phyloP scores from a whole-genome alignment of 2,888 invertebrate species.

The Platycheirus rosarum region DNA sequence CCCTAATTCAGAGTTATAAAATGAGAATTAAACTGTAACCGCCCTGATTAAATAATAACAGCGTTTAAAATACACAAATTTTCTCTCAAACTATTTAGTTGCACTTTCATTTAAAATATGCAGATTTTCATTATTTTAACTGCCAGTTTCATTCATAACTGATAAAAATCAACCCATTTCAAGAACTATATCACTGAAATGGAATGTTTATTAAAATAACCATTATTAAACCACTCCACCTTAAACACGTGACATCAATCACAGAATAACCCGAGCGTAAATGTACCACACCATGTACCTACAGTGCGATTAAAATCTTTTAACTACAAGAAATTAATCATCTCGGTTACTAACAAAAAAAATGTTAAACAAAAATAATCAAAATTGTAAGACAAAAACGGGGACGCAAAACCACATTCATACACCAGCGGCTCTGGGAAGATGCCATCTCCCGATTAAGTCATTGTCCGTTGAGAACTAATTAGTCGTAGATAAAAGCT shows the following conservation, averaged over 20 bases:
- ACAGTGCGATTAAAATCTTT: conserved; percentile 46
- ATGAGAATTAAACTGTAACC: too few relatives aligned
- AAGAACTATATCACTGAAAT: conserved; percentile 1
- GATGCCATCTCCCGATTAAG: conserved; percentile 67
- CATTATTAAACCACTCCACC: conserved; percentile 2
- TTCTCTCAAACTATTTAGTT: too few relatives aligned
- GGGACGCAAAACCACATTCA: conserved; percentile 9
- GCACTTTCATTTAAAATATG: too few relatives aligned
- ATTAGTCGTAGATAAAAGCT: conserved; percentile 76
- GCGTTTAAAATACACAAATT: too few relatives aligned
- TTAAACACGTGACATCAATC: conserved; percentile 30
- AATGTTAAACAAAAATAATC: conserved; percentile 10
- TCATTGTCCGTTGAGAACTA: conserved; percentile 68
- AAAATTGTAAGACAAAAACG: conserved; percentile 20
- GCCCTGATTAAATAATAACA: too few relatives aligned
- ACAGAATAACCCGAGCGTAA: conserved; percentile 34
- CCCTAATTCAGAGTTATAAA: too few relatives aligned
- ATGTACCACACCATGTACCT: conserved; percentile 34
- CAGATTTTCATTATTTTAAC: too few relatives aligned
- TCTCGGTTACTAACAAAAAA: conserved; percentile 44
- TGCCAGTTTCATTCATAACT: not conserved
- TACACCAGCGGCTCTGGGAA: conserved; percentile 27
- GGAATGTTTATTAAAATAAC: conserved; percentile 6
- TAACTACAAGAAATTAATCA: conserved; percentile 65
- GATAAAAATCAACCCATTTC: not conserved